Conservation (phyloP, 2,113 vertebrate genomes). For the Microtus ochrogaster region DNA sequence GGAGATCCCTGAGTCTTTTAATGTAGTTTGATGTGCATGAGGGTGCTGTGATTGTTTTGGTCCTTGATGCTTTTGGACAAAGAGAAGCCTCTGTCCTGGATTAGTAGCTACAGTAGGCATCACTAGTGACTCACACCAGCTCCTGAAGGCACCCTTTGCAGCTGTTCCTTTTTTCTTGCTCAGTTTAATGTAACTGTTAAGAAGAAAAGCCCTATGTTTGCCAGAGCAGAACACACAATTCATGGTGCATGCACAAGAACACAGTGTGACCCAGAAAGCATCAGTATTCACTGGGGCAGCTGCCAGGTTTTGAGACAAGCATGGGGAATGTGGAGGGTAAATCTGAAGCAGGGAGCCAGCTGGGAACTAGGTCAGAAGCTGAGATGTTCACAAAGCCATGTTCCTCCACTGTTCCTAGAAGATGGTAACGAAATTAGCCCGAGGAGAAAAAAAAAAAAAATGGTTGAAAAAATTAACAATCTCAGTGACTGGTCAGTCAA, state of each 20-base stretch:
- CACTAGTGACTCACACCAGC: not conserved
- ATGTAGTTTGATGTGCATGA: not conserved
- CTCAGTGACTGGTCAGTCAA: not conserved
- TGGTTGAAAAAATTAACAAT: no score
- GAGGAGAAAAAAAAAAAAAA: not conserved
- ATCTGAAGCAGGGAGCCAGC: not conserved
- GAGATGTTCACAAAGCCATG: not conserved
- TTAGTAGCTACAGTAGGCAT: not conserved
- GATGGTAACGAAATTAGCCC: not conserved
- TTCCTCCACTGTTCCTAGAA: not conserved
- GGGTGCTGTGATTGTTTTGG: not conserved
- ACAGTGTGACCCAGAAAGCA: slow-evolving; percentile 41
- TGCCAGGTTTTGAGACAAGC: not conserved
- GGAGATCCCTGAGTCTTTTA: not conserved
- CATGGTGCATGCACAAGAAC: not conserved
- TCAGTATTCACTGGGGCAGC: not conserved
- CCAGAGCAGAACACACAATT: slow-evolving; percentile 13
- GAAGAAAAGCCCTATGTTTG: slow-evolving; percentile 21
- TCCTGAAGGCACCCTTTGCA: not conserved
- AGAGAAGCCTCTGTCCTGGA: slow-evolving; percentile 35
- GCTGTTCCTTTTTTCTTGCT: not conserved
- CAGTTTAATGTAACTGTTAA: not conserved
- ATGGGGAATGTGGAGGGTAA: not conserved
- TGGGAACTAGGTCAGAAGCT: not conserved
- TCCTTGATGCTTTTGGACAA: not conserved